Evolutionary conservation across 1,140 invertebrate species (phyloP).

Genomic region (Eriocheir sinensis): DNA sequence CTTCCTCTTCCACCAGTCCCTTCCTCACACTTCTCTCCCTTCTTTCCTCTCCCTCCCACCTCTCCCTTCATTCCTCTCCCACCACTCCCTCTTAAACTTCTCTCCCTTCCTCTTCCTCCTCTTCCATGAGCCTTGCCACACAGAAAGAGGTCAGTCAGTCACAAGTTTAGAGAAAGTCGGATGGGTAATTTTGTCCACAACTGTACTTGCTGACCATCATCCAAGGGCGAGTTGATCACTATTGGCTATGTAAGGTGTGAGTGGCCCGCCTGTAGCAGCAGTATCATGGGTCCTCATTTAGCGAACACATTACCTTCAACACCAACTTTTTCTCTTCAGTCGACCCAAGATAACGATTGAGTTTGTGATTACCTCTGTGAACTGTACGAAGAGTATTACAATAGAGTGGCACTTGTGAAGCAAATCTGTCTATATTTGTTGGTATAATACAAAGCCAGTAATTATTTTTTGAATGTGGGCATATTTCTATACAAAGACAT

Average conservation of each 20-base stretch:
- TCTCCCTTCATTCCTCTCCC: too few species aligned
- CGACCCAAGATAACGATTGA: background rate
- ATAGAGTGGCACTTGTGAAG: slow-evolving; percentile 4
- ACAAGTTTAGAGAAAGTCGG: too few species aligned
- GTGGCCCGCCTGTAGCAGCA: background rate
- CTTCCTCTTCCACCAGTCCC: too few species aligned
- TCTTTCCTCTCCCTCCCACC: too few species aligned
- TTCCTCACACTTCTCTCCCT: too few species aligned
- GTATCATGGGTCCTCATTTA: background rate
- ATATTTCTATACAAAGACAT: background rate
- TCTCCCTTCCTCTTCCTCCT: too few species aligned
- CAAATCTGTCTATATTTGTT: background rate
- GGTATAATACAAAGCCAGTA: background rate
- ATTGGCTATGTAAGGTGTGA: too few species aligned
- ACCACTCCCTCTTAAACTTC: too few species aligned
- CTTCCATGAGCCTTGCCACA: too few species aligned
- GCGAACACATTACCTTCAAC: background rate
- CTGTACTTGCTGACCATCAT: background rate
- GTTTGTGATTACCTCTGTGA: background rate
- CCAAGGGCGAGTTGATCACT: too few species aligned
- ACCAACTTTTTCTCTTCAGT: background rate
- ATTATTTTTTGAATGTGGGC: slow-evolving; percentile 24
- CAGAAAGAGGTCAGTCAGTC: too few species aligned
- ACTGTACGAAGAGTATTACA: slow-evolving; percentile 1
- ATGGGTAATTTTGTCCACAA: too few species aligned